Conservation (phyloP, 2,888 invertebrate species). For the Fragum whitleyi region DNA sequence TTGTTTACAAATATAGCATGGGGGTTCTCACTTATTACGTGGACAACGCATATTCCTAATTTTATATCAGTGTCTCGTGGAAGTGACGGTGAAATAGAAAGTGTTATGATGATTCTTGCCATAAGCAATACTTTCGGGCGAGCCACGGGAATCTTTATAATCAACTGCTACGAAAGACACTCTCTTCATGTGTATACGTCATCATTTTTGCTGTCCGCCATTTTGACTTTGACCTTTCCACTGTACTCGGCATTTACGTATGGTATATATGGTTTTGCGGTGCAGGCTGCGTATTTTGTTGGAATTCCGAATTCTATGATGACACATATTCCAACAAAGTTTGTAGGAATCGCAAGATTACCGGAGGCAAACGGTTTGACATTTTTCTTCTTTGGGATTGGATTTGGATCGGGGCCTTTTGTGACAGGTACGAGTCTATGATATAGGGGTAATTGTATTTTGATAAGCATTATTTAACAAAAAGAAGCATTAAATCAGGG, state of each 20-base stretch:
- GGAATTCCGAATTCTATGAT: conserved; percentile 2
- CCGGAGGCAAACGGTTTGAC: background rate
- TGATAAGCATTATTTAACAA: too few species aligned
- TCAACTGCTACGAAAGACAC: background rate
- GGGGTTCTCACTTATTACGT: background rate
- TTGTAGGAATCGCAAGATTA: background rate
- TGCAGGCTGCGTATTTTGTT: background rate
- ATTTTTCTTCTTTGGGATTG: background rate
- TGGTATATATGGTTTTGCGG: background rate
- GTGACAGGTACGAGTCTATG: background rate
- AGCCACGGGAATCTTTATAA: background rate
- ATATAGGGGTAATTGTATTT: too few species aligned
- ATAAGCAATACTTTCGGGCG: background rate
- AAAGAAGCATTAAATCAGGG: too few species aligned
- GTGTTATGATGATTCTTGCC: background rate
- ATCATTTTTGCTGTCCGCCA: background rate
- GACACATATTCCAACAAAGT: background rate
- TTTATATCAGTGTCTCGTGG: background rate
- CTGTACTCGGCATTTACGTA: background rate
- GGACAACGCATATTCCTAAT: background rate
- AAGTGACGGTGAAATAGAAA: background rate
- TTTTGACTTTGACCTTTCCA: background rate
- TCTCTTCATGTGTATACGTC: background rate
- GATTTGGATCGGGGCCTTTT: background rate
- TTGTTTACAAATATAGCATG: background rate